phyloP scores from a whole-genome alignment of 1,140 invertebrate genomes.

The Spodoptera frugiperda region DNA sequence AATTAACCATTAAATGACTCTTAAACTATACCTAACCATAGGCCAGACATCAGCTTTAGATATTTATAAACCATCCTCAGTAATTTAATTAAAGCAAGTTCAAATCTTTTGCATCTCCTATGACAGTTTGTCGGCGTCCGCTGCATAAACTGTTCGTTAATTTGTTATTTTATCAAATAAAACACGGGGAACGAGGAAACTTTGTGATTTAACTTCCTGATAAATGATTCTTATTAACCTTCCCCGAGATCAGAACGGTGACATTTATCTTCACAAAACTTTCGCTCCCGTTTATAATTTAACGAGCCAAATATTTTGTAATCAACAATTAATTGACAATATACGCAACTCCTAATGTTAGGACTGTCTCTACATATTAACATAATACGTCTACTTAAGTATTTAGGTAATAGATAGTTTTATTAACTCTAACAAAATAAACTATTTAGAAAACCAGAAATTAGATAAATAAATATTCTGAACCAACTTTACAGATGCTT shows the following conservation, averaged over 20 bases:
- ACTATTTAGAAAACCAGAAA: no score
- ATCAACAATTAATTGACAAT: slow-evolving; percentile 5
- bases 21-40: no score
- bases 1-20: no score
- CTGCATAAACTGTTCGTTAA: slow-evolving; percentile 21
- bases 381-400: no score
- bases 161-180: slow-evolving; percentile 38
- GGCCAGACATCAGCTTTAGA: neutral
- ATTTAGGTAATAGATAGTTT: no score
- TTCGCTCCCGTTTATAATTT: neutral
- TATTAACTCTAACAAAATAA: no score
- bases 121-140: neutral
- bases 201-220: slow-evolving; percentile 37
- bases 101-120: slow-evolving; percentile 4
- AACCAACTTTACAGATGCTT: no score
- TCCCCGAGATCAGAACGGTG: slow-evolving; percentile 27
- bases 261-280: slow-evolving; percentile 37
- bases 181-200: slow-evolving; percentile 26
- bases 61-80: neutral
- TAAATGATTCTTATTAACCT: slow-evolving; percentile 37
- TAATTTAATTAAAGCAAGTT: slow-evolving; percentile 1
- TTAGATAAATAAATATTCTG: no score
- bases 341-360: neutral
- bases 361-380: no score
- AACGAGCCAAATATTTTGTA: neutral